These are phyloP conservation scores for Pseudolycoriella hygida DNA, from an alignment of 2,888 invertebrate genomes.

Conservation along the genomic window DNA sequence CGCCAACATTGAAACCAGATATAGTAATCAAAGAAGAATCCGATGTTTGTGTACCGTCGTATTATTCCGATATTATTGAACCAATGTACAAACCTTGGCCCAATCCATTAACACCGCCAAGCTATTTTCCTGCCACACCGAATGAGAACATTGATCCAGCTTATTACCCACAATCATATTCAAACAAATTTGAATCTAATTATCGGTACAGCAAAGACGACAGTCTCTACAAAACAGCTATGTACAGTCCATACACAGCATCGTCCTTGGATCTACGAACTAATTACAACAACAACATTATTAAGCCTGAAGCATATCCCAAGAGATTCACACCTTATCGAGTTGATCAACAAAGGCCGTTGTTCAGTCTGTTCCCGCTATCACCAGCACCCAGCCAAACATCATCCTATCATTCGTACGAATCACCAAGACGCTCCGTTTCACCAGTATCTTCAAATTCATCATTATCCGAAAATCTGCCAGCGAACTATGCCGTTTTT, in stretches of 20 bases:
- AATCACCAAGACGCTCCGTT: slow-evolving; percentile 18
- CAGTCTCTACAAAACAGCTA: slow-evolving; percentile 4
- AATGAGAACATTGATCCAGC: slow-evolving; percentile 3
- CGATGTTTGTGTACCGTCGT: background rate
- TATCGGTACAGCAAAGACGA: slow-evolving; percentile 4
- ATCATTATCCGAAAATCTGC: slow-evolving; percentile 2
- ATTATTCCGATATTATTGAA: background rate
- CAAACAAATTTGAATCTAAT: slow-evolving; percentile 2
- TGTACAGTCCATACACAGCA: background rate
- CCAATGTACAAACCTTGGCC: background rate
- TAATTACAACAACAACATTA: slow-evolving; percentile 7
- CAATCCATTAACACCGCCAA: slow-evolving; percentile 6
- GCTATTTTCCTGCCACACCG: background rate
- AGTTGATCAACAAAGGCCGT: slow-evolving; percentile 19
- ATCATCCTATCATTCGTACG: slow-evolving; percentile 24
- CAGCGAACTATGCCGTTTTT: slow-evolving; percentile 3
- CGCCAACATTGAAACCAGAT: background rate
- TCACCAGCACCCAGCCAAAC: slow-evolving; percentile 27
- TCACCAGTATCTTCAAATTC: slow-evolving; percentile 27
- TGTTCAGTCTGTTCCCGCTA: slow-evolving; percentile 11
- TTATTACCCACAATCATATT: background rate
- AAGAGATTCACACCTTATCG: slow-evolving; percentile 6
- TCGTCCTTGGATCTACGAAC: slow-evolving; percentile 5
- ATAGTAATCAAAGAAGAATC: background rate
- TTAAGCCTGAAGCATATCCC: slow-evolving; percentile 4